Evolutionary conservation across 1,140 invertebrate genomes (phyloP).

Genomic region (Thereuonema tuberculata): DNA sequence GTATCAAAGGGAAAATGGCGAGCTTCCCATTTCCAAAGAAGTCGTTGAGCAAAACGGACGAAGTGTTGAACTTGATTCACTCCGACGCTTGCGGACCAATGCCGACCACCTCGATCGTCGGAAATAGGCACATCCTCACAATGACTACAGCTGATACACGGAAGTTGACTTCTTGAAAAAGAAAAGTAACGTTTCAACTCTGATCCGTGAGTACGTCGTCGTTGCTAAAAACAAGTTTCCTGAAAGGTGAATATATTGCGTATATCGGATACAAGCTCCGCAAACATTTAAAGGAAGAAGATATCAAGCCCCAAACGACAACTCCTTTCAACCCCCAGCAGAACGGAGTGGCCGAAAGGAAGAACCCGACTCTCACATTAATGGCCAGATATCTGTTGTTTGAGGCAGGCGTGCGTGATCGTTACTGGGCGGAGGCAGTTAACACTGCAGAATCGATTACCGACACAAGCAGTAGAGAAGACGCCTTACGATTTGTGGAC

Average conservation of each 20-base stretch:
- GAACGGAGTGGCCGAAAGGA: slow-evolving; percentile 18
- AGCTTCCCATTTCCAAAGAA: not conserved
- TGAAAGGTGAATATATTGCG: too few relatives aligned
- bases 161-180: not conserved
- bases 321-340: slow-evolving; percentile 18
- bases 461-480: slow-evolving; percentile 9
- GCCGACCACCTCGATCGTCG: not conserved
- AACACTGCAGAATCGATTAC: slow-evolving; percentile 17
- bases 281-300: not conserved
- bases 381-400: slow-evolving; percentile 14
- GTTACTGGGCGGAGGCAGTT: slow-evolving; percentile 19
- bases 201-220: too few relatives aligned
- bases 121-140: not conserved
- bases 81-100: not conserved
- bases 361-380: slow-evolving; percentile 15
- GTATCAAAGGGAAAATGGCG: not conserved
- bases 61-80: not conserved
- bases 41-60: not conserved
- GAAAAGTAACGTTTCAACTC: not conserved
- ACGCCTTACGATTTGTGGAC: slow-evolving; percentile 26
- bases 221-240: too few relatives aligned
- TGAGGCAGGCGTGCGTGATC: slow-evolving; percentile 11
- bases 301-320: slow-evolving; percentile 14
- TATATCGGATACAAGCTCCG: not conserved
- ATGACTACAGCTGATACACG: not conserved